Evolutionary conservation across 2,888 invertebrate species (phyloP).

Genomic region (Aphrophora alni): DNA sequence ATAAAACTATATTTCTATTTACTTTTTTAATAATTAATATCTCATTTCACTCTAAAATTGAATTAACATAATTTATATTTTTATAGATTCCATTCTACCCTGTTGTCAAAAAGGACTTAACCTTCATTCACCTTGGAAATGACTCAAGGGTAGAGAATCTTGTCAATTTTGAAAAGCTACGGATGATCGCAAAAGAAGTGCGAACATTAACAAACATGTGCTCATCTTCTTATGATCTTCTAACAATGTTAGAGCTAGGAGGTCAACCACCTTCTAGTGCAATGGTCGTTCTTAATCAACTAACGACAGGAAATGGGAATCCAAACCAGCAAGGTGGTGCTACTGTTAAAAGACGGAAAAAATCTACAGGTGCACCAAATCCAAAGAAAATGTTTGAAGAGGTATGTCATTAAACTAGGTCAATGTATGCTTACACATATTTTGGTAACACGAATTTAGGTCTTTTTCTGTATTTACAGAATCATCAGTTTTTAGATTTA

Average conservation of each 20-base stretch:
- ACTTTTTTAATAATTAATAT: no score
- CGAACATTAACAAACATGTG: constrained; percentile 92
- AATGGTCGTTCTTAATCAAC: constrained; percentile 87
- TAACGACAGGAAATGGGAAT: constrained; percentile 79
- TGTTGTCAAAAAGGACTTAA: constrained; percentile 93
- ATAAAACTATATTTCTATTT: no score
- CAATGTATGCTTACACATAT: no score
- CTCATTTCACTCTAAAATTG: no score
- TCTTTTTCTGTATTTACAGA: no score
- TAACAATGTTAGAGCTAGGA: constrained; percentile 81
- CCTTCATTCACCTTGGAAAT: constrained; percentile 97
- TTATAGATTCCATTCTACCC: constrained; percentile 84
- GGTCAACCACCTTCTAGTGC: constrained; percentile 88
- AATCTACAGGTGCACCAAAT: constrained; percentile 89
- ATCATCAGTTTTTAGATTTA: no score
- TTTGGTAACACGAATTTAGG: no score
- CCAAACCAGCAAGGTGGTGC: constrained; percentile 61
- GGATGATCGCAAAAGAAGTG: constrained; percentile 98
- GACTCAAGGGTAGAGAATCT: constrained; percentile 87
- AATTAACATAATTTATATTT: neutral
- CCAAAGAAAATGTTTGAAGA: constrained; percentile 99
- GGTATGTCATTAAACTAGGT: constrained; percentile 53
- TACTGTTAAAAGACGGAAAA: constrained; percentile 88
- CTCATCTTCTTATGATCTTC: constrained; percentile 88
- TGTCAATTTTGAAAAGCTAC: constrained; percentile 96